Conservation (phyloP, 2,888 invertebrate species). For the Parnassius mnemosyne region DNA sequence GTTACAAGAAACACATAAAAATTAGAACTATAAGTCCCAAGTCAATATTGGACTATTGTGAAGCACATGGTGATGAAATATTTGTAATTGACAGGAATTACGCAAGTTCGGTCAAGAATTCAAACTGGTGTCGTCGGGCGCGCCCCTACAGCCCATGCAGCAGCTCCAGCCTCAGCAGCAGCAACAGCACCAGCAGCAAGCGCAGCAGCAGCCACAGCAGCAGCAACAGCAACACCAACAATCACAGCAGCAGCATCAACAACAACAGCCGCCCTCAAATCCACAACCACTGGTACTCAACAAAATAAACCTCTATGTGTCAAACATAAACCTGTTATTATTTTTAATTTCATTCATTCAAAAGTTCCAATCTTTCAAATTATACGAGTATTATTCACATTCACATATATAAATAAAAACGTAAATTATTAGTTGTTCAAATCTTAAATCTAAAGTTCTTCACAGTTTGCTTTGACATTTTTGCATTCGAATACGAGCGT, state of each 20-base stretch:
- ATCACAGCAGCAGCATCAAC: constrained; percentile 10
- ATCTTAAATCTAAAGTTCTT: not conserved
- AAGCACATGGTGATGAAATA: not conserved
- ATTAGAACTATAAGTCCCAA: too few species aligned
- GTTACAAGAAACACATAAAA: too few species aligned
- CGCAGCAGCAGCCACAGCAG: constrained; percentile 12
- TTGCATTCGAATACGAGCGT: too few species aligned
- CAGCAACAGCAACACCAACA: constrained; percentile 30
- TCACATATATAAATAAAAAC: too few species aligned
- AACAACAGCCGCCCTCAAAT: constrained; percentile 26
- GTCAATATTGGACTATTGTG: too few species aligned
- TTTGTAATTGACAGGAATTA: constrained; percentile 74
- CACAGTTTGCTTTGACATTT: too few species aligned
- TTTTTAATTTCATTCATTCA: not conserved
- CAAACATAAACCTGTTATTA: not conserved
- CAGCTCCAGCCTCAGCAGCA: constrained; percentile 32
- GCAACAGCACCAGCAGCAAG: constrained; percentile 34
- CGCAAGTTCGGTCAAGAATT: constrained; percentile 91
- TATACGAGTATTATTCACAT: too few species aligned
- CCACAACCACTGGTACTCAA: constrained; percentile 25
- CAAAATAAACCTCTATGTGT: too few species aligned
- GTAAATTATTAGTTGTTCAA: not conserved
- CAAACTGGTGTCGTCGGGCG: constrained; percentile 80
- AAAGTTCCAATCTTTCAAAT: not conserved
- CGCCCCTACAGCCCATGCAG: constrained; percentile 40